Conservation (phyloP, 2,797 vertebrate species). For the Stomatorhinus walkeri region DNA sequence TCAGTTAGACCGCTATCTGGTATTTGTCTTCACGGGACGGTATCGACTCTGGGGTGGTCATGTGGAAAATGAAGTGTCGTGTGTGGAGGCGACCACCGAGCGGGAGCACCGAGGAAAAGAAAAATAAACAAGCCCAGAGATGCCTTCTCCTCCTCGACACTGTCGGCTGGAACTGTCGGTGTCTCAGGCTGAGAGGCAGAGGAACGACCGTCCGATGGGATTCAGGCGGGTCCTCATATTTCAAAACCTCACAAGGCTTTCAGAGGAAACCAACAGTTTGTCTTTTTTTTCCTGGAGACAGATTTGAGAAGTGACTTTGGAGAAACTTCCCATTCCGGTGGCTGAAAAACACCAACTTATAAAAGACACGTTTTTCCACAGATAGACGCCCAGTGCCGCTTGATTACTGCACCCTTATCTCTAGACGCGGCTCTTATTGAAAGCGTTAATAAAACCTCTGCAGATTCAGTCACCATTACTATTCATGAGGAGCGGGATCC, state of each 20-base stretch:
- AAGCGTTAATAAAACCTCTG: background rate
- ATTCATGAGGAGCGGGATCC: background rate
- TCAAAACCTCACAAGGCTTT: background rate
- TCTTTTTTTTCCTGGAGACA: background rate
- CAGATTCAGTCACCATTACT: background rate
- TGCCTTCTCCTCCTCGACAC: background rate
- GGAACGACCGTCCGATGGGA: background rate
- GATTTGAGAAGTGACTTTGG: background rate
- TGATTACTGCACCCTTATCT: slow-evolving; percentile 54
- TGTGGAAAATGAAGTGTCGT: slow-evolving; percentile 73
- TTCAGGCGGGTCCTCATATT: background rate
- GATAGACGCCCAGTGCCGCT: background rate
- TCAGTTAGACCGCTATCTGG: slow-evolving; percentile 62
- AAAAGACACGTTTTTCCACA: background rate
- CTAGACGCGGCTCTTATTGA: slow-evolving; percentile 36
- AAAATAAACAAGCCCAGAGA: background rate
- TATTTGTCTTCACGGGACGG: slow-evolving; percentile 68
- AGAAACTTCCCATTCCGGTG: background rate
- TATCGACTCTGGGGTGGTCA: slow-evolving; percentile 67
- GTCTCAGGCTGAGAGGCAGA: background rate
- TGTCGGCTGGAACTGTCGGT: background rate
- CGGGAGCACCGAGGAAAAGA: slow-evolving; percentile 22
- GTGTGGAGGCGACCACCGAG: slow-evolving; percentile 49
- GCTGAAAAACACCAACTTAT: background rate
- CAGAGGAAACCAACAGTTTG: background rate